Base-by-base conservation (phyloP, 2,888 invertebrate species). In the Villa cingulata region DNA sequence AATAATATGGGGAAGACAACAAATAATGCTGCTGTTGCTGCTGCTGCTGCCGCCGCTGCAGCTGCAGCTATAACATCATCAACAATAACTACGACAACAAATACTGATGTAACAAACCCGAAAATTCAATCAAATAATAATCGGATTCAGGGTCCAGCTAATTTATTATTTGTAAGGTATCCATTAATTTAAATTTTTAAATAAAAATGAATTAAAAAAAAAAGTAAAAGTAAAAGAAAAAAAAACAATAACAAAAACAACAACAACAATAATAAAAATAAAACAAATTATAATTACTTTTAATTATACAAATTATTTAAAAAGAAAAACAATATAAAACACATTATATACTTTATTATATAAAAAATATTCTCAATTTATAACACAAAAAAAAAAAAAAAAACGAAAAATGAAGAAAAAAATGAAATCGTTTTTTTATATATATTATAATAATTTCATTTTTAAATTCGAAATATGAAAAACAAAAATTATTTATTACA, bases 161-260 rank as follows among this genome's bases (percentile, higher is more conserved):
- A 62, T 60, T 61, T 66, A 61, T 60, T 67, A 52, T 64, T 66
- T 62, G 63, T 67, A 65, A 67, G 67, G 66, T 67, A 51, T 45
- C 41, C 34, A 37, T 40, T 20, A 48, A 48, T 44, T 44, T 43
- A 36, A 36, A 43, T n/a, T n/a, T n/a, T n/a, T n/a, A 23, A 41
- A 39, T 6, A 45, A 39, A 34, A 32, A 1, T 27, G 10, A 27
- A 27, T 27, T 27, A 27, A 27, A 9, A 27, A 27, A 6, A 27
- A 27, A 27, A 9, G 6, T 9, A 27, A 9, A 6, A 27, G 10
- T 27, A 27, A 27, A 27, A 2, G 10, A 34, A n/a, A 34, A 15
- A 34, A 34, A 34, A 34, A n/a, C n/a, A n/a, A n/a, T n/a, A n/a
- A n/a, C n/a, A n/a, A n/a, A n/a, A n/a, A n/a, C n/a, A n/a, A n/a